Conservation (phyloP, 2,888 invertebrate species). For the Clistopyga incitator region DNA sequence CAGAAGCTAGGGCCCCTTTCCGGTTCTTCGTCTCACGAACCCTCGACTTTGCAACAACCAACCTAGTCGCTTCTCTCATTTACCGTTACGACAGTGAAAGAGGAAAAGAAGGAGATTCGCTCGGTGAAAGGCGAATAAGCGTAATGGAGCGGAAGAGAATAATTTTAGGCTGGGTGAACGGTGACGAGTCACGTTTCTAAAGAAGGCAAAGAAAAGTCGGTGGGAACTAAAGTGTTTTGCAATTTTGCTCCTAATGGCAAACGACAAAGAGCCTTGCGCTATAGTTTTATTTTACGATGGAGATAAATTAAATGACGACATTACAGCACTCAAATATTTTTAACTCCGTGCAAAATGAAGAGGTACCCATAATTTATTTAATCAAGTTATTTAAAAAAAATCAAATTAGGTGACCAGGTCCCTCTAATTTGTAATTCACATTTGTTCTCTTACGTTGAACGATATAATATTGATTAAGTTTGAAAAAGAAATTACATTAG, state of each 20-base stretch:
- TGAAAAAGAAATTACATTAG: too few species aligned
- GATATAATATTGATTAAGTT: not conserved
- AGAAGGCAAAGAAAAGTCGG: conserved; percentile 14
- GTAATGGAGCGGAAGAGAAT: conserved; percentile 69
- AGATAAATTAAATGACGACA: not conserved
- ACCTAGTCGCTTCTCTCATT: conserved; percentile 38
- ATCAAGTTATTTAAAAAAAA: too few species aligned
- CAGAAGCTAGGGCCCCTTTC: not conserved
- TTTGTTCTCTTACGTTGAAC: too few species aligned
- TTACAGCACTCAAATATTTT: not conserved
- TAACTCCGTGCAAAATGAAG: too few species aligned
- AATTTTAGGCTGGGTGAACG: conserved; percentile 63
- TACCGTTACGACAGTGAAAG: conserved; percentile 58
- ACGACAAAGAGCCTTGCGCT: not conserved
- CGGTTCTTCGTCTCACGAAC: conserved; percentile 22
- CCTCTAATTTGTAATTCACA: too few species aligned
- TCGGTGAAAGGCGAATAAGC: conserved; percentile 33
- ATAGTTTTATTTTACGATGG: not conserved
- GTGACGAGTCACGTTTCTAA: conserved; percentile 40
- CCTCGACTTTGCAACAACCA: conserved; percentile 22
- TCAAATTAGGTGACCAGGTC: too few species aligned
- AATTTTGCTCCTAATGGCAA: conserved; percentile 16
- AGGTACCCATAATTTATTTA: too few species aligned
- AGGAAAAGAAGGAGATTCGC: not conserved
- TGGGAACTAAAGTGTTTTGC: conserved; percentile 6